A percentile compares a stretch with the other conserved stretches of the same genome.
Evolutionary conservation across 2,797 vertebrate species (phyloP).

Genomic region (Myioborus melanocephalus): DNA sequence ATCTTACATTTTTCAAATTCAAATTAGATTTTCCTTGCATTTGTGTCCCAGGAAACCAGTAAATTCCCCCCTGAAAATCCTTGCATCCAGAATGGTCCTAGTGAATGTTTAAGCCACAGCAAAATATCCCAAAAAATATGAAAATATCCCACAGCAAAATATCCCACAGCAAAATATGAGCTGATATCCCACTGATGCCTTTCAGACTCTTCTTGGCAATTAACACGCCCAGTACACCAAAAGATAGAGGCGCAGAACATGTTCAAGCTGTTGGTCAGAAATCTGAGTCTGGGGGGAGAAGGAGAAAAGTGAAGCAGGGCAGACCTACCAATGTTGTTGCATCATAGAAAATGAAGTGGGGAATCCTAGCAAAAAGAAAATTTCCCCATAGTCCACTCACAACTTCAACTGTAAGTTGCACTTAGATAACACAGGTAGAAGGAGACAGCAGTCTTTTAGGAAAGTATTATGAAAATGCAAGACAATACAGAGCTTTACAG

Average conservation of each 20-base stretch:
- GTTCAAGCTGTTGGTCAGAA: background rate
- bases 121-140: too few species aligned
- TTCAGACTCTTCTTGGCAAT: background rate
- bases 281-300: fast-evolving
- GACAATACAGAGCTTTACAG: background rate
- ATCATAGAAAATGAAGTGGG: background rate
- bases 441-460: background rate
- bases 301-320: background rate
- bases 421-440: background rate
- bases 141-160: too few species aligned
- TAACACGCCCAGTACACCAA: background rate
- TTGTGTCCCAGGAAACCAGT: background rate
- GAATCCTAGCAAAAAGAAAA: background rate
- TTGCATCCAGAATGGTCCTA: background rate
- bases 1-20: background rate
- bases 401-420: too few species aligned
- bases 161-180: too few species aligned
- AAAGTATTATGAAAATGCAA: background rate
- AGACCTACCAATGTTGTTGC: fast-evolving
- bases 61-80: background rate
- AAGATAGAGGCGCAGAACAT: background rate
- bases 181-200: background rate
- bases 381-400: background rate
- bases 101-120: background rate
- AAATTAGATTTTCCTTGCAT: background rate